phyloP scores from a whole-genome alignment of 2,113 vertebrate species.

The Mormoops blainvillei region DNA sequence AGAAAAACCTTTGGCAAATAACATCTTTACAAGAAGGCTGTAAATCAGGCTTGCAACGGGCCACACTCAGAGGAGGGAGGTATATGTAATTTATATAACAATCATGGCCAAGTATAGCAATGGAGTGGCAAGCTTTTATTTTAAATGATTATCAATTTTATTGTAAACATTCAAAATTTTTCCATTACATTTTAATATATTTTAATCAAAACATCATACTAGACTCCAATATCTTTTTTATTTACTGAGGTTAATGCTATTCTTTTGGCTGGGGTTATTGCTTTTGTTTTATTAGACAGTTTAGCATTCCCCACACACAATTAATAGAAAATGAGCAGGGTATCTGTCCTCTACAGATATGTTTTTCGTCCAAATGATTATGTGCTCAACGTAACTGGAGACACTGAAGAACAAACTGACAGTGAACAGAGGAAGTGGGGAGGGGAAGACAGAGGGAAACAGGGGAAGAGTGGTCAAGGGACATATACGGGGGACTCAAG shows the following conservation, averaged over 20 bases:
- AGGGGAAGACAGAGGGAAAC: too few species aligned
- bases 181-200: background rate
- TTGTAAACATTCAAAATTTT: background rate
- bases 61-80: fast-evolving
- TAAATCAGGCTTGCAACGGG: background rate
- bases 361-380: background rate
- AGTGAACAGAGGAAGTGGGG: too few species aligned
- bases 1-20: background rate
- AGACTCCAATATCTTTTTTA: background rate
- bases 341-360: background rate
- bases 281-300: background rate
- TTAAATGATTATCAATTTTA: background rate
- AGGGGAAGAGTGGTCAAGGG: too few species aligned
- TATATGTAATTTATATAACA: fast-evolving
- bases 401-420: too few species aligned
- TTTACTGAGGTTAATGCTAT: background rate
- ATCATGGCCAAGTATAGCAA: background rate
- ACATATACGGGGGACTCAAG: too few species aligned
- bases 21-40: background rate
- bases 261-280: background rate
- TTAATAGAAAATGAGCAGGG: background rate
- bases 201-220: background rate
- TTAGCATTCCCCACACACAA: background rate
- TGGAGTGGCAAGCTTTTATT: background rate
- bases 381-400: fast-evolving